Evolutionary conservation across 2,113 vertebrate species (phyloP), one percentile per base, ranked within the genome.

Genomic region (Enhydra lutris): DNA sequence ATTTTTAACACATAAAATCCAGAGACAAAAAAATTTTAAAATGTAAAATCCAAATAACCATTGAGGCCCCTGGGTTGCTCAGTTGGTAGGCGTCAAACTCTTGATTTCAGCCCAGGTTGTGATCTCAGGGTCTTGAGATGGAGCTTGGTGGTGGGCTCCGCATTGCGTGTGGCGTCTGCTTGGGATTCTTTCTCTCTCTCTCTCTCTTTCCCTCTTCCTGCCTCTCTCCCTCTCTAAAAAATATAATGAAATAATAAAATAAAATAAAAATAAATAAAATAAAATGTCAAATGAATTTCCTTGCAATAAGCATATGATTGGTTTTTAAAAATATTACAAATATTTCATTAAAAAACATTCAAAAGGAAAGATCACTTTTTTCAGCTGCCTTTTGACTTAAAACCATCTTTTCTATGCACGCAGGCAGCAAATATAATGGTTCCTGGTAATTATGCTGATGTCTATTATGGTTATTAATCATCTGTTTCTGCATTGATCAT

Each of bases 1-100:
- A 50, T 84, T 94, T 98, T 97, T 97, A 96, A 96, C 80, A 96
- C 59, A 42, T 89, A 81, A 96, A 98, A 95, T 74, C 80, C 82
- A 52, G 52, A 55, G 52, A 55, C 52, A 55, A 18, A 55, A 55
- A 55, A 55, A 55, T 94, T 98, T 97, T 97, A 96, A 96, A 74
- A 96, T 52, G 55, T 89, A 78, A 96, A 98, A 95, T 74, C 84
- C 82, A 52, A 96, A 63, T 96, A 96, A 78, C 39, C 90, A 15
- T 4, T 13, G 21, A 23, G 71, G 36, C 21, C 21, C 36, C 36
- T 0, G 1, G 21, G 11, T 24, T 36, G 36, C 71, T 73, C 11
- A 24, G 36, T 23, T 18, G 1, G n/a, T 39, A 39, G 11, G 36
- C 1, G 3, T 42, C 21, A 0, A 39, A 73, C 36, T 24, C 67